Base-by-base conservation (phyloP, 2,113 vertebrate genomes). In the Seriola aureovittata region DNA sequence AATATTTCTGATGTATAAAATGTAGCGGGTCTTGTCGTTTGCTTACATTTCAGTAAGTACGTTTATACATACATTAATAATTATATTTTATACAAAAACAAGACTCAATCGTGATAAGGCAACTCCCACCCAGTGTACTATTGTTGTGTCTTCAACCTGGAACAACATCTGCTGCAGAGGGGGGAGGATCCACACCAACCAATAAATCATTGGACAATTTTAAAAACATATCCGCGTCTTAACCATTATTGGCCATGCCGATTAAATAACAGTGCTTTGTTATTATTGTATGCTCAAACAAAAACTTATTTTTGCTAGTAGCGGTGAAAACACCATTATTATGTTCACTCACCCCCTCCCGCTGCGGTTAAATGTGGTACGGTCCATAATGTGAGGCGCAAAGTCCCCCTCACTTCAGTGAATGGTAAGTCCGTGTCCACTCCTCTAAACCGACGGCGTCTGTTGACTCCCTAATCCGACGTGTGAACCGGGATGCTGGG, bases 371-470 rank as follows among this genome's bases (percentile, higher is more conserved):
- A 2, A 71, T n/a, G 57, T 96, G 95, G 95, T 95, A 94, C 88
- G 48, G 85, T 92, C 95, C 91, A 82, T 80, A 89, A 81, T 86
- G 91, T 87, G 90, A 89, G 76, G 91, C 89, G 65, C 76, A 71
- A 71, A 59, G 88, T 91, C 91, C 82, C 85, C 74, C 92, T 79
- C 89, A 19, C 63, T 73, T 89, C 88, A 87, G 89, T 93, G 86
- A n/a, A 65, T 66, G 90, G 79, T 83, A 65, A 86, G 74, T 71
- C 89, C 38, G 71, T 60, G 81, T 87, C 81, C 85, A 34, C 82
- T 85, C 63, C 52, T 65, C 71, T 44, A 0, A 23, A 81, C 42
- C 9, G 69, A 63, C 13, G 44, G 38, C 54, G 78, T 76, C 69
- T 70, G 10, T 58, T 44, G 14, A 65, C 63, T 62, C 5, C 16